phyloP scores from a whole-genome alignment of 2,888 invertebrate species.

The Poecilobothrus nobilitatus region DNA sequence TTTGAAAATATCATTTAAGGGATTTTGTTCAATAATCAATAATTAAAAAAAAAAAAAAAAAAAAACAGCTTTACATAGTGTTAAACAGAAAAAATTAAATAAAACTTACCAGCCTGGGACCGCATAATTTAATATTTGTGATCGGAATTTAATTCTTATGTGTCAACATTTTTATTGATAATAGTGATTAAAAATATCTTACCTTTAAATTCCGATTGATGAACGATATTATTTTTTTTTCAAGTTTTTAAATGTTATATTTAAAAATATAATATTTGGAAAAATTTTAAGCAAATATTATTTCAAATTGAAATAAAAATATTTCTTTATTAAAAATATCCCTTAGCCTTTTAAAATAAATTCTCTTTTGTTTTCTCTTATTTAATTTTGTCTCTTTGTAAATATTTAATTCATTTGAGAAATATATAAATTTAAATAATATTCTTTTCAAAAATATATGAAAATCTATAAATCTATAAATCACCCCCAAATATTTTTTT shows the following conservation, averaged over 20 bases:
- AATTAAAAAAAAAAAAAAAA: not conserved
- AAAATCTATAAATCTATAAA: too few relatives aligned
- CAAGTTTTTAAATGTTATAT: not conserved
- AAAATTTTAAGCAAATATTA: not conserved
- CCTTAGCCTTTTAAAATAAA: too few relatives aligned
- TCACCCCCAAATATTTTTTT: too few relatives aligned
- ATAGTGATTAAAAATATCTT: not conserved
- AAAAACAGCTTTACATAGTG: not conserved
- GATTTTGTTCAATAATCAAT: not conserved
- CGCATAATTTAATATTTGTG: not conserved
- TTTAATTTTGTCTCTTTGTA: too few relatives aligned
- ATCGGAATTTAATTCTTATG: not conserved
- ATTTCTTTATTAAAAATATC: too few relatives aligned
- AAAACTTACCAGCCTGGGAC: constrained; percentile 8
- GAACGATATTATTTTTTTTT: not conserved
- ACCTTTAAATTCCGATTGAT: constrained; percentile 3
- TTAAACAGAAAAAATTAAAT: not conserved
- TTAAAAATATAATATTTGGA: not conserved
- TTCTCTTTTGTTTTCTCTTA: too few relatives aligned
- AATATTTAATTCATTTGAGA: too few relatives aligned
- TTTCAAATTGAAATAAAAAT: not conserved
- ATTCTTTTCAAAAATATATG: too few relatives aligned
- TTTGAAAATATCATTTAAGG: not conserved
- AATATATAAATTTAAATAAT: too few relatives aligned
- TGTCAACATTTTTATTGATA: too few relatives aligned